Evolutionary conservation across 2,113 vertebrate species (phyloP).

Genomic region (Nettapus auritus): DNA sequence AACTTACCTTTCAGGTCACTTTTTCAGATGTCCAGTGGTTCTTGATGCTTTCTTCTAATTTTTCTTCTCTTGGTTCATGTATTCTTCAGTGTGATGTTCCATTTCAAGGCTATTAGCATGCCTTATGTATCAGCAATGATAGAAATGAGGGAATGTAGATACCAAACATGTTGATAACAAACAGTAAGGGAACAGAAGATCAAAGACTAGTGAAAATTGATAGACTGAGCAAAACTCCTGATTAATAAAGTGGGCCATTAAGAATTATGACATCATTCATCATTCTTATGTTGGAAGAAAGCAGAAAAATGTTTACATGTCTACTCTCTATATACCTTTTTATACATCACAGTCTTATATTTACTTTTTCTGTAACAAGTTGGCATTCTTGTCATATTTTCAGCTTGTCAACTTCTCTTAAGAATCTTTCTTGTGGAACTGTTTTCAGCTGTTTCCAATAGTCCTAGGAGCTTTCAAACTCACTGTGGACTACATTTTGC

Average conservation of each 20-base stretch:
- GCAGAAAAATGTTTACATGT: not conserved
- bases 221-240: slow-evolving; percentile 21
- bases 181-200: not conserved
- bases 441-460: not conserved
- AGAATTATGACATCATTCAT: not conserved
- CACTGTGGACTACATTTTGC: not conserved
- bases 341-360: not conserved
- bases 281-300: not conserved
- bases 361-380: not conserved
- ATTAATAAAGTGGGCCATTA: slow-evolving; percentile 14
- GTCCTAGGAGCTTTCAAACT: not conserved
- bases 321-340: not conserved
- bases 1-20: not conserved
- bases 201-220: not conserved
- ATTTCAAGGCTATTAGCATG: not conserved
- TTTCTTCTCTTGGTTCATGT: not conserved
- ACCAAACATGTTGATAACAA: not conserved
- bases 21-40: not conserved
- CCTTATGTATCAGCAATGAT: not conserved
- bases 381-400: not conserved
- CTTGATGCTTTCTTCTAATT: not conserved
- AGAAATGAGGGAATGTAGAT: slow-evolving; percentile 15
- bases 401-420: not conserved
- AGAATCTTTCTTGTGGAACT: not conserved
- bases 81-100: not conserved